These are phyloP conservation scores for Anser cygnoides DNA, from an alignment of 2,113 vertebrate species.

Conservation along the genomic window DNA sequence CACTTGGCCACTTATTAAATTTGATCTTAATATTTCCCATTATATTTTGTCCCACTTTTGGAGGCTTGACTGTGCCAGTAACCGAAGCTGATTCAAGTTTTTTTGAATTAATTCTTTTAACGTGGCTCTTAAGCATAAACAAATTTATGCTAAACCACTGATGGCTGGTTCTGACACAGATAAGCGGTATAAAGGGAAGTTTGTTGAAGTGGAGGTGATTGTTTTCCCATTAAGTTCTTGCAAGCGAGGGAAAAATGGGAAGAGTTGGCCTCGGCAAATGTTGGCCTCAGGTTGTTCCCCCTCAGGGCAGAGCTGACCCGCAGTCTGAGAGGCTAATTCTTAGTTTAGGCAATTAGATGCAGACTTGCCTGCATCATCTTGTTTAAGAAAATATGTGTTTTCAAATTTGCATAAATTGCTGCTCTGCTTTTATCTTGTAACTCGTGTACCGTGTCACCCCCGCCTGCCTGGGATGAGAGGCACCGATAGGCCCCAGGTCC, in stretches of 20 bases:
- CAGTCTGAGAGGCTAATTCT: neutral
- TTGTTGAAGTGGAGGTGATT: conserved; percentile 12
- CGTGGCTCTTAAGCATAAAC: neutral
- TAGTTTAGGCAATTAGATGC: neutral
- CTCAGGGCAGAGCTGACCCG: neutral
- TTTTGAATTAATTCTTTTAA: neutral
- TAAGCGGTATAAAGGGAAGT: neutral
- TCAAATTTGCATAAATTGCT: neutral
- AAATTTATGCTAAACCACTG: conserved; percentile 3
- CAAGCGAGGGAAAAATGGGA: neutral
- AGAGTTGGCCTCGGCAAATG: neutral
- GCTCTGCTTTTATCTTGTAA: neutral
- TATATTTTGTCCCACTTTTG: neutral
- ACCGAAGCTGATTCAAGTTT: neutral
- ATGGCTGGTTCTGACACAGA: neutral
- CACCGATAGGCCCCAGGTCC: accelerated
- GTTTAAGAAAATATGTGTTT: neutral
- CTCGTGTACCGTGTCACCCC: accelerated
- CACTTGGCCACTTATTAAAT: neutral
- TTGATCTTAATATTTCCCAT: neutral
- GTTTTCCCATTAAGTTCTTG: neutral
- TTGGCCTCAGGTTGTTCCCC: neutral
- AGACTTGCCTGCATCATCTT: neutral
- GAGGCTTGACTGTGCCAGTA: neutral
- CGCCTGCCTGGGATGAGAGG: accelerated